Percentiles rank a stretch among this genome's conserved stretches.
These are phyloP conservation scores for Drosophila insularis DNA, from an alignment of 1,140 invertebrate genomes.

Conservation along the genomic window DNA sequence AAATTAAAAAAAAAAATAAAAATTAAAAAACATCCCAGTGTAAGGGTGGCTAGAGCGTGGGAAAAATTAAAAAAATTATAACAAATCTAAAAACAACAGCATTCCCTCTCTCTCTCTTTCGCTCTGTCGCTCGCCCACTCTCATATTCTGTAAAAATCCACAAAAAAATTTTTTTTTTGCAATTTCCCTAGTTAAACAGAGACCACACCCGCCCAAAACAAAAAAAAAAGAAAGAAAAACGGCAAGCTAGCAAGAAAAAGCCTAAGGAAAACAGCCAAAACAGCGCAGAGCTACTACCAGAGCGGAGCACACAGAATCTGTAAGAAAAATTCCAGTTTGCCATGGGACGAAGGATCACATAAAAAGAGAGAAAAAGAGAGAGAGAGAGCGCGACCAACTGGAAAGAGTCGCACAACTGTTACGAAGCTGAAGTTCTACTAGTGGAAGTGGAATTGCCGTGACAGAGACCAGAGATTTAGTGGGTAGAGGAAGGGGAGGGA, in stretches of 20 bases:
- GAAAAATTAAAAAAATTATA: slow-evolving; percentile 2
- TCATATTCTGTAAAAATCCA: slow-evolving; percentile 2
- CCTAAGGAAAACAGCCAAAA: slow-evolving; percentile 46
- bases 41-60: neutral
- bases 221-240: slow-evolving; percentile 37
- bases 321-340: slow-evolving; percentile 48
- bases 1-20: neutral
- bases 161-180: slow-evolving; percentile 18
- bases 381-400: neutral
- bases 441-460: slow-evolving; percentile 4
- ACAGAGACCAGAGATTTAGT: neutral
- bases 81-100: slow-evolving; percentile 3
- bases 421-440: slow-evolving; percentile 7
- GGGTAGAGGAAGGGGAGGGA: slow-evolving; percentile 16
- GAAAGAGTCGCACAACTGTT: neutral
- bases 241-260: slow-evolving; percentile 19
- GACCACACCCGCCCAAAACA: slow-evolving; percentile 66
- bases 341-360: slow-evolving; percentile 32
- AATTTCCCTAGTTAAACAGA: slow-evolving; percentile 30
- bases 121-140: slow-evolving; percentile 18
- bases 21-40: neutral
- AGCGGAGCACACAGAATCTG: slow-evolving; percentile 18
- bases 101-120: neutral
- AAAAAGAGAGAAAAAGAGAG: neutral
- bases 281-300: slow-evolving; percentile 21